These are phyloP conservation scores for Glyphotaelius pellucidus DNA, from an alignment of 2,888 invertebrate species.

Conservation along the genomic window DNA sequence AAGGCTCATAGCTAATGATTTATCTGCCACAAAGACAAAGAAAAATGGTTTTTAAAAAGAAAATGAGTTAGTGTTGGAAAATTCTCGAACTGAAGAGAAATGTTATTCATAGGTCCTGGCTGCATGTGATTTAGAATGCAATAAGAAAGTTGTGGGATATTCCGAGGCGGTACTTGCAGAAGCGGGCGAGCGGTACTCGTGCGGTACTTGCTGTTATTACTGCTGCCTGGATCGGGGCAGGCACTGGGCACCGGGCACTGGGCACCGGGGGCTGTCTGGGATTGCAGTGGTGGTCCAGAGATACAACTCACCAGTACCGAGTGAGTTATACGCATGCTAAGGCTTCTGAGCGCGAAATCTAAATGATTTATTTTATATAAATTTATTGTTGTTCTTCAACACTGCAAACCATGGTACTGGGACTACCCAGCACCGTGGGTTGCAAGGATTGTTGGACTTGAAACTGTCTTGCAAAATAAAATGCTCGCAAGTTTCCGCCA, in stretches of 20 bases:
- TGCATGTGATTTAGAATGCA: conserved; percentile 34
- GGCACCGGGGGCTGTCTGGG: no score
- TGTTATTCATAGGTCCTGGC: not conserved
- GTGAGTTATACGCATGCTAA: not conserved
- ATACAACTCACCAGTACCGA: not conserved
- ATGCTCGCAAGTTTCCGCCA: not conserved
- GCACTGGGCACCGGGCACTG: no score
- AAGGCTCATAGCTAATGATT: no score
- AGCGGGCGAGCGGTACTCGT: no score
- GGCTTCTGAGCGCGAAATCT: no score
- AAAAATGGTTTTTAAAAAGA: not conserved
- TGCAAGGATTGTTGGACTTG: not conserved
- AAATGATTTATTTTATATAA: not conserved
- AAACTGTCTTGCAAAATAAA: not conserved
- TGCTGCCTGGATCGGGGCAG: not conserved
- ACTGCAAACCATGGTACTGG: no score
- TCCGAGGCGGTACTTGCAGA: not conserved
- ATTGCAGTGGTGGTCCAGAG: not conserved
- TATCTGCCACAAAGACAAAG: not conserved
- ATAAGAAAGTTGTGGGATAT: conserved; percentile 8
- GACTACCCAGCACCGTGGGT: no score
- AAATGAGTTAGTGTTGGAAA: not conserved
- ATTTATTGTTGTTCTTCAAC: not conserved
- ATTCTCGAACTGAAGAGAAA: not conserved
- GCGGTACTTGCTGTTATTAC: not conserved